Evolutionary conservation across 92 coral and sea anemone species (phyloP).

Genomic region (Epizoanthus stellaris): DNA sequence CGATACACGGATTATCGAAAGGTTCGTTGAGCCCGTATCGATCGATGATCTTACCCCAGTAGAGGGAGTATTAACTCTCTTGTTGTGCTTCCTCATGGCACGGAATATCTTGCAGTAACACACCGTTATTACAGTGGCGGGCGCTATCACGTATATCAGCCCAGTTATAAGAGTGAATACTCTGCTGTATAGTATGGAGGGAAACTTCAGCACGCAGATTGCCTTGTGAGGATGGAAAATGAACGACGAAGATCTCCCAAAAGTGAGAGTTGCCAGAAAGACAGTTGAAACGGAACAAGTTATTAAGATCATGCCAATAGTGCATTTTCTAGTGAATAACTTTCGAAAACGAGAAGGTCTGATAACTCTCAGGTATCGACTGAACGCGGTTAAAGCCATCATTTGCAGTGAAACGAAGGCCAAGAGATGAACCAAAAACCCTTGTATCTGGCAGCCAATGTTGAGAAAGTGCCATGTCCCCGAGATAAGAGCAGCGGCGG

Average conservation of each 20-base stretch:
- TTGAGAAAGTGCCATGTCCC: conserved; percentile 69
- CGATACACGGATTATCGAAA: conserved; percentile 20
- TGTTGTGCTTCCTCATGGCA: conserved; percentile 62
- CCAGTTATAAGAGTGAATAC: conserved; percentile 66
- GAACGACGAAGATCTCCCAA: conserved; percentile 51
- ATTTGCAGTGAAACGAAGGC: conserved; percentile 80
- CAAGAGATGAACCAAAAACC: conserved; percentile 71
- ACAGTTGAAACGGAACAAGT: conserved; percentile 59
- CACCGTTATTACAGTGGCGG: conserved; percentile 64
- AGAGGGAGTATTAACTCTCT: conserved; percentile 31
- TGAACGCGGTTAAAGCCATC: conserved; percentile 86
- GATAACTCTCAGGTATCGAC: conserved; percentile 72
- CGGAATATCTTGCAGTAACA: conserved; percentile 71
- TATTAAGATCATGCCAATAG: conserved; percentile 59
- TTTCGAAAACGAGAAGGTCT: conserved; percentile 63
- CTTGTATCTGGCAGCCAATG: conserved; percentile 70
- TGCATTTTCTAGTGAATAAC: conserved; percentile 63
- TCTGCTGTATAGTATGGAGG: conserved; percentile 37
- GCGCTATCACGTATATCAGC: conserved; percentile 63
- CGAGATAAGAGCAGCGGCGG: conserved; percentile 59
- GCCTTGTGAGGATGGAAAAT: conserved; percentile 74
- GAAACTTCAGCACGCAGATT: conserved; percentile 65
- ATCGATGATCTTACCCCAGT: conserved; percentile 3
- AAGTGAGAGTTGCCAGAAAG: conserved; percentile 49
- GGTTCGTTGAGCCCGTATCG: conserved; percentile 33